phyloP scores from a whole-genome alignment of 2,113 vertebrate species.

The Campylomormyrus numenius region DNA sequence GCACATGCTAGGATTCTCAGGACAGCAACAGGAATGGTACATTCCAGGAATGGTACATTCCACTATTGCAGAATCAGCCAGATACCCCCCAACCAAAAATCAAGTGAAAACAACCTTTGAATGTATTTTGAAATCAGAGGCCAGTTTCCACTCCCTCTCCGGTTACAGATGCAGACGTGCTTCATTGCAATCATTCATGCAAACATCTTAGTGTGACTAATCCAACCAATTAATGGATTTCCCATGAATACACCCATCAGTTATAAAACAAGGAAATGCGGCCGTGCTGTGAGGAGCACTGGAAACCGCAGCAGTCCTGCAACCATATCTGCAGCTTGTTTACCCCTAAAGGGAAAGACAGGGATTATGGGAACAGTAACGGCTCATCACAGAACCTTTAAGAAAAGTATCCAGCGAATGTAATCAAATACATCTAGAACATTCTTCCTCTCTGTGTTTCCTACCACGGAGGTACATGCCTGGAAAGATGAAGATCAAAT shows the following conservation, averaged over 20 bases:
- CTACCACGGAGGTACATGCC: background rate
- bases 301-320: background rate
- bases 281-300: background rate
- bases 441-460: background rate
- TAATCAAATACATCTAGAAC: background rate
- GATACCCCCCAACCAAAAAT: background rate
- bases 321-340: background rate
- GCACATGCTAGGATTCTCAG: background rate
- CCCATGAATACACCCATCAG: background rate
- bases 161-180: background rate
- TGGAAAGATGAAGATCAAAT: background rate
- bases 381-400: background rate
- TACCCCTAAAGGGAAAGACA: background rate
- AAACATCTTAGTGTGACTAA: background rate
- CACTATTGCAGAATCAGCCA: background rate
- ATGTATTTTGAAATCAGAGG: background rate
- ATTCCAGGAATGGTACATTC: background rate
- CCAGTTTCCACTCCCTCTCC: background rate
- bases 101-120: background rate
- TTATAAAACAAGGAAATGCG: background rate
- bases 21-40: background rate
- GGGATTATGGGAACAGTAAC: background rate
- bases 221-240: slow-evolving; percentile 1
- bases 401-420: background rate
- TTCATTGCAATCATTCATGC: background rate